These are phyloP conservation scores for Urocyon cinereoargenteus DNA, from an alignment of 2,797 vertebrate species.

Conservation along the genomic window DNA sequence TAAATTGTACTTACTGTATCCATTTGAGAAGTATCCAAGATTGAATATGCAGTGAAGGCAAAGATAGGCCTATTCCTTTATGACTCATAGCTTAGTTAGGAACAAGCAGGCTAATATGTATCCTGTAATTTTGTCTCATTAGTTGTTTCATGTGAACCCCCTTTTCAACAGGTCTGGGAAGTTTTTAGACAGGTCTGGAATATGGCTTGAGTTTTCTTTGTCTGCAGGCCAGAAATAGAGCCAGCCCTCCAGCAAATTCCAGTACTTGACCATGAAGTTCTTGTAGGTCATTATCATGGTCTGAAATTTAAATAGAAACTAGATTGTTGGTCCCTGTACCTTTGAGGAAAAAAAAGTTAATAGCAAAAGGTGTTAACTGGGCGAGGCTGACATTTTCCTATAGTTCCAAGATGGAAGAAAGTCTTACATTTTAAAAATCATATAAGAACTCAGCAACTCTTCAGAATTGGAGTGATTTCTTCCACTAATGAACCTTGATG, in stretches of 20 bases:
- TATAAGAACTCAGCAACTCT: background rate
- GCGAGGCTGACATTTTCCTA: background rate
- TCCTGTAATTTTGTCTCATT: background rate
- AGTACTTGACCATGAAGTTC: background rate
- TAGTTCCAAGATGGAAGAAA: background rate
- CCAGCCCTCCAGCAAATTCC: background rate
- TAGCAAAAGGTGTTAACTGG: background rate
- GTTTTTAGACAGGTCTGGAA: background rate
- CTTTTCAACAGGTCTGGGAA: background rate
- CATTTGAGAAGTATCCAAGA: background rate
- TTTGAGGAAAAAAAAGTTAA: background rate
- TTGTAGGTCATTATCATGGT: background rate
- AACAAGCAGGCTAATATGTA: background rate
- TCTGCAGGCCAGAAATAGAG: background rate
- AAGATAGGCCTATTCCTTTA: background rate
- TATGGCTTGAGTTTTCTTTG: background rate
- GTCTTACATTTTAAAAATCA: background rate
- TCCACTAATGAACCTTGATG: background rate
- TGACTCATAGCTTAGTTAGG: background rate
- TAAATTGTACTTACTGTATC: background rate
- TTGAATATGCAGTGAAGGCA: background rate
- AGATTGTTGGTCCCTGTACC: background rate
- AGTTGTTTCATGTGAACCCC: background rate
- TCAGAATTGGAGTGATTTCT: background rate
- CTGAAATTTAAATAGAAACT: conserved; percentile 13